These are phyloP conservation scores for Cloeon dipterum DNA, from an alignment of 2,888 invertebrate species.

Conservation along the genomic window DNA sequence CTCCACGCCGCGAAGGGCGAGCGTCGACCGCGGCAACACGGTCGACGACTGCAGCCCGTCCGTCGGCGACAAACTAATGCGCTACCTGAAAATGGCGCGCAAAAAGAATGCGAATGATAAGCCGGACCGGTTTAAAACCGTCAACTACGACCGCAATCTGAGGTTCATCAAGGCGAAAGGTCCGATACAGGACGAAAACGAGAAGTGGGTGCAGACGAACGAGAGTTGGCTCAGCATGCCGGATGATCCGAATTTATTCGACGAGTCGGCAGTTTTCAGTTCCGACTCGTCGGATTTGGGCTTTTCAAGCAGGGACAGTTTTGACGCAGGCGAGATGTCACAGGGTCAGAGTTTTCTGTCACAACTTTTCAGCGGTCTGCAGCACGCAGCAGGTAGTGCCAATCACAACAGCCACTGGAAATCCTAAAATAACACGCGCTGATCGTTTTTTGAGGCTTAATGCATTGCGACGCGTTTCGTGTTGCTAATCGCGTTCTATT, in stretches of 20 bases:
- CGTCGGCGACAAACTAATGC: conserved; percentile 66
- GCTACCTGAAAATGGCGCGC: conserved; percentile 66
- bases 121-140: conserved; percentile 60
- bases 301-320: conserved; percentile 24
- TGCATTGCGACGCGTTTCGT: no score
- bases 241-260: conserved; percentile 6
- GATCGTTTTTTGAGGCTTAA: no score
- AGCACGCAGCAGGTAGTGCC: conserved; percentile 10
- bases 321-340: conserved; percentile 15
- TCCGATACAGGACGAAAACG: not conserved
- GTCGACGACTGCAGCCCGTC: conserved; percentile 70
- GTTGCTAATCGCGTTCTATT: no score
- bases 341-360: conserved; percentile 37
- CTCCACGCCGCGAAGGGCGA: conserved; percentile 23
- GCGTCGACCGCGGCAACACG: conserved; percentile 55
- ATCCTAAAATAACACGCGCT: no score
- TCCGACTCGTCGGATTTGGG: conserved; percentile 1
- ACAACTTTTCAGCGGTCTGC: conserved; percentile 32
- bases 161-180: conserved; percentile 32
- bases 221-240: conserved; percentile 40
- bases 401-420: no score
- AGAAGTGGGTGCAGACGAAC: conserved; percentile 3
- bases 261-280: not conserved
- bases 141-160: conserved; percentile 68
- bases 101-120: conserved; percentile 66